Evolutionary conservation across 2,797 vertebrate species (phyloP), one percentile per base, ranked within the genome.

Genomic region (Rhadinocentrus ornatus): DNA sequence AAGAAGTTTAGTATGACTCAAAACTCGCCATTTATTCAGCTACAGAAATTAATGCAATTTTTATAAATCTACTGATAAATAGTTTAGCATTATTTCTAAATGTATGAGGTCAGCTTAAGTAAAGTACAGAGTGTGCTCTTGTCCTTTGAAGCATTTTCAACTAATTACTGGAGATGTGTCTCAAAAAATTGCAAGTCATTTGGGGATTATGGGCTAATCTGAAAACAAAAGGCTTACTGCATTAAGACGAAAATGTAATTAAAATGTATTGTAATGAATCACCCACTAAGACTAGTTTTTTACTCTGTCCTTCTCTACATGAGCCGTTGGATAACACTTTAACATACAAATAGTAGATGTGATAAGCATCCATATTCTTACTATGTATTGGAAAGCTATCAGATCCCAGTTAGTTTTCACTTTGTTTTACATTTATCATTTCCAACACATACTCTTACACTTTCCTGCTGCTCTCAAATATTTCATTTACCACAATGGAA

Each of bases 161-260:
- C 75, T 86, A 87, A 87, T 90, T 82, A 80, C 41, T 29, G 52
- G 31, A 68, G 69, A 85, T 65, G 57, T 64, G 74, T 75, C 63
- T 77, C 66, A 63, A 73, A 85, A 84, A 86, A 75, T 13, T 67
- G 18, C 20, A 55, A 67, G 63, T 77, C 75, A 77, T 71, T 31
- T 52, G 67, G 66, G 80, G 81, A 89, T 86, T 88, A 87, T 20
- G 32, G 60, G 65, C 75, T 91, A 78, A 88, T 88, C 77, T 78
- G 41, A 73, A 88, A 88, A 85, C 83, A 89, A 86, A 89, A 83
- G 66, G 61, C 66, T 61, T 46, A 50, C 32, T 83, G 65, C 73
- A 79, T 77, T 73, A 83, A 76, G 62, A 74, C 3, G 71, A 58
- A 73, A 83, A 85, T 86, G 64, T 78, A 86, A 88, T 88, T 87